Base-by-base conservation (phyloP, 2,797 vertebrate species). In the Cyclopterus lumpus region DNA sequence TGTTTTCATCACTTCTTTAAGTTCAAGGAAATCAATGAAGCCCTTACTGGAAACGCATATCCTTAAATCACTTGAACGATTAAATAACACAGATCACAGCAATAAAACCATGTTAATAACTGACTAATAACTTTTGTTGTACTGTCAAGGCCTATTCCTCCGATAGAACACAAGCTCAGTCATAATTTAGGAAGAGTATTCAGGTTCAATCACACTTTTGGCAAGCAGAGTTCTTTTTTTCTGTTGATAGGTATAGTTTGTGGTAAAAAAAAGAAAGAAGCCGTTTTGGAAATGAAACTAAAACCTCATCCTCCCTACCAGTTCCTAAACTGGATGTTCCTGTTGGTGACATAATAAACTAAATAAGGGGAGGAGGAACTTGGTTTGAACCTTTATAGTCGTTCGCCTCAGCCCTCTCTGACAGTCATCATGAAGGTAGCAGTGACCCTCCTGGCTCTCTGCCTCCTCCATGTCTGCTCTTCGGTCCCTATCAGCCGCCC, bases 401-500 rank as follows among this genome's bases (percentile, higher is more conserved):
- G 51, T 8, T 5, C 0, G 2, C 26, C 16, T 7, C 6, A n/a
- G 16, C 6, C 15, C 0, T 71, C 71, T 54, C 5, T 8, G 20
- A 60, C 46, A 87, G 65, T 28, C 82, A 93, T 65, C 82, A 91
- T 89, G 85, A 78, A 81, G 61, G 60, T 28, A 61, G 36, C 51
- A 14, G 71, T 71, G n/a, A 48, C 9, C 9, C 46, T 93, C 42
- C 61, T 92, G 44, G 44, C 53, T 73, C 57, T 94, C 53, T 79
- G 53, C 40, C 69, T 87, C 61, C 63, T 94, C 42, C 75, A 82
- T 1, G 10, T 54, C 44, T 83, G 87, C 73, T 73, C 51, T 42
- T 68, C 91, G 30, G 67, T 80, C 58, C 88, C 92, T 0, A 1
- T 93, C 26, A 82, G 49, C n/a, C 91, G 34, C 2, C 83, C 88